A percentile compares a stretch with the other conserved stretches of the same genome.
phyloP scores from a whole-genome alignment of 2,113 vertebrate genomes.

The Lepus timidus region DNA sequence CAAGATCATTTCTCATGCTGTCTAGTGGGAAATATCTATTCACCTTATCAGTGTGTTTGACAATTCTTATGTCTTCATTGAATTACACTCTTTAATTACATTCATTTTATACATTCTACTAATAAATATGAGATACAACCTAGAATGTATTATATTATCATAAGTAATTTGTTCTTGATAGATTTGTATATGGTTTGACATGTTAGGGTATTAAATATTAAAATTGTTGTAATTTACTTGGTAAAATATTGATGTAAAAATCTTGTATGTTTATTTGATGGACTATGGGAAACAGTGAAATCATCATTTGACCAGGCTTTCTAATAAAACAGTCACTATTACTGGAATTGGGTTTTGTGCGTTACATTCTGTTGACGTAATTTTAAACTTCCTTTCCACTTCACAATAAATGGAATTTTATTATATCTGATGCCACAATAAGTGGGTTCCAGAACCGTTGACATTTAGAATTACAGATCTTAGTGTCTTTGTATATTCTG shows the following conservation, averaged over 20 bases:
- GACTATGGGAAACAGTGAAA: constrained; percentile 40
- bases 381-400: constrained; percentile 67
- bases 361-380: constrained; percentile 62
- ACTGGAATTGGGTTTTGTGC: constrained; percentile 66
- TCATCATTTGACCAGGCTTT: constrained; percentile 62
- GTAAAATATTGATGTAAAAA: constrained; percentile 52
- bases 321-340: constrained; percentile 32
- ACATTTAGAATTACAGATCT: constrained; percentile 78
- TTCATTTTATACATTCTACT: constrained; percentile 33
- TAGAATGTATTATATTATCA: constrained; percentile 56
- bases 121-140: constrained; percentile 49
- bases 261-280: constrained; percentile 11
- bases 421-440: constrained; percentile 68
- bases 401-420: constrained; percentile 55
- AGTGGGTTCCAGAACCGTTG: constrained; percentile 63
- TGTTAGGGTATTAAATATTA: constrained; percentile 34
- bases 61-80: constrained; percentile 2
- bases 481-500: constrained; percentile 60
- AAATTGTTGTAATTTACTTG: constrained; percentile 58
- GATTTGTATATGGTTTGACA: constrained; percentile 52
- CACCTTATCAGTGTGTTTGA: background rate
- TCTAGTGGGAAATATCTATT: background rate
- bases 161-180: background rate
- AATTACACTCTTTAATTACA: constrained; percentile 46
- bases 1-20: background rate